Percentiles rank a stretch among this genome's conserved stretches.
Evolutionary conservation across 2,888 invertebrate species (phyloP).

Genomic region (Alloplasta piceator): DNA sequence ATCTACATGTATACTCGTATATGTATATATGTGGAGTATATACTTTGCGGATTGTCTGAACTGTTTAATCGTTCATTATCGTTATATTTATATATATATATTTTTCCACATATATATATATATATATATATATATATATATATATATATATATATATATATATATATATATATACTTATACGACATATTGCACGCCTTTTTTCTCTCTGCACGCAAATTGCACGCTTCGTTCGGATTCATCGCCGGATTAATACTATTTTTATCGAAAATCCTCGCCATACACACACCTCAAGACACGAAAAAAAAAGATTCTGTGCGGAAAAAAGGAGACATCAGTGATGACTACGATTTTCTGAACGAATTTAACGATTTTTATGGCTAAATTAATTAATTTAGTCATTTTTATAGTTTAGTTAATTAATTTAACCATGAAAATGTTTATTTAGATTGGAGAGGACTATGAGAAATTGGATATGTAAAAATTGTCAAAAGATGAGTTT

Average conservation of each 20-base stretch:
- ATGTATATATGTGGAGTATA: constrained; percentile 20
- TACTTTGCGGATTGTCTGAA: constrained; percentile 62
- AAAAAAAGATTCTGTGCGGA: background rate
- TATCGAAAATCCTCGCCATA: constrained; percentile 37
- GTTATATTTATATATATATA: constrained; percentile 59
- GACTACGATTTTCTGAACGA: too few species aligned
- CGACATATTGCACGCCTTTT: constrained; percentile 77
- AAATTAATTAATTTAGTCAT: too few species aligned
- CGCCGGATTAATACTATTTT: constrained; percentile 68
- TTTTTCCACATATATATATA: constrained; percentile 33
- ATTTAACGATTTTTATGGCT: too few species aligned
- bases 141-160: constrained; percentile 57
- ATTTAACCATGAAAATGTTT: too few species aligned
- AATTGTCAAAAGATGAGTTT: too few species aligned
- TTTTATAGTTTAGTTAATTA: too few species aligned
- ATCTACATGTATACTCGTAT: constrained; percentile 8
- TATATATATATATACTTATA: constrained; percentile 20
- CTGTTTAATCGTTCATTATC: constrained; percentile 60
- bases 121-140: constrained; percentile 63
- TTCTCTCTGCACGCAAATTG: constrained; percentile 80
- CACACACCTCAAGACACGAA: constrained; percentile 6
- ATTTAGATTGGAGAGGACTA: too few species aligned
- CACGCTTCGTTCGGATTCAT: constrained; percentile 78
- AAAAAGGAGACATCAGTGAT: too few species aligned
- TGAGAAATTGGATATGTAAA: too few species aligned